These are phyloP conservation scores for Pandion haliaetus DNA, from an alignment of 2,113 vertebrate genomes.

Conservation along the genomic window DNA sequence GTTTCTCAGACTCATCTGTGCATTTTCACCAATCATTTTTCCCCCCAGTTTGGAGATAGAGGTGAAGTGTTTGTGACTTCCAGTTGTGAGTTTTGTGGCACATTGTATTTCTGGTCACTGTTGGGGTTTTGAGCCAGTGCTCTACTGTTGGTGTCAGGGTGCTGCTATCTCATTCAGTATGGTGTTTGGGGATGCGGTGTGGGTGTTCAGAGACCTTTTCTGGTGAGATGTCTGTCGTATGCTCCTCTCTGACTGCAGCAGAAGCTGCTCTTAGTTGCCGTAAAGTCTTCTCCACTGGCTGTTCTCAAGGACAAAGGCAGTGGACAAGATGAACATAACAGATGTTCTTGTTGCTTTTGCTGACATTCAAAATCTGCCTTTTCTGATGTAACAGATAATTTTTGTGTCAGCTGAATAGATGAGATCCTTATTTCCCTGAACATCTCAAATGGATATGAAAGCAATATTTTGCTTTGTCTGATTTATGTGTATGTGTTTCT, in stretches of 20 bases:
- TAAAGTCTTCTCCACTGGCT: not conserved
- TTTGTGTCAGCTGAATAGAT: not conserved
- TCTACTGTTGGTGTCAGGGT: not conserved
- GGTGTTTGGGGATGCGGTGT: not conserved
- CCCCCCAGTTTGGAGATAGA: not conserved
- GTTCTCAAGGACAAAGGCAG: not conserved
- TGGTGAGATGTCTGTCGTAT: fast-evolving
- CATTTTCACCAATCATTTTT: fast-evolving
- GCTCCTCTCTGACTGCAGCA: not conserved
- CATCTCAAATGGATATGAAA: not conserved
- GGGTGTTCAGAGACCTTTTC: not conserved
- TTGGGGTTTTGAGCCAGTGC: not conserved
- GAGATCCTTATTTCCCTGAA: conserved; percentile 33
- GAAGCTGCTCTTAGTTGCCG: not conserved
- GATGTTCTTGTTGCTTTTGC: not conserved
- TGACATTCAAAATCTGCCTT: not conserved
- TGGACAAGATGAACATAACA: not conserved
- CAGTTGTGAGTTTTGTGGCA: not conserved
- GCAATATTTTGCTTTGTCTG: conserved; percentile 26
- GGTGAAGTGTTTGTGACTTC: not conserved
- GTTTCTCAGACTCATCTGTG: fast-evolving
- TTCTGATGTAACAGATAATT: not conserved
- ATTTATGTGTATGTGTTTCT: not conserved
- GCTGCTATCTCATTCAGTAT: fast-evolving
- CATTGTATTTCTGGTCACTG: not conserved